Conservation (phyloP, 2,888 invertebrate genomes). For the Calameuta pallipes region DNA sequence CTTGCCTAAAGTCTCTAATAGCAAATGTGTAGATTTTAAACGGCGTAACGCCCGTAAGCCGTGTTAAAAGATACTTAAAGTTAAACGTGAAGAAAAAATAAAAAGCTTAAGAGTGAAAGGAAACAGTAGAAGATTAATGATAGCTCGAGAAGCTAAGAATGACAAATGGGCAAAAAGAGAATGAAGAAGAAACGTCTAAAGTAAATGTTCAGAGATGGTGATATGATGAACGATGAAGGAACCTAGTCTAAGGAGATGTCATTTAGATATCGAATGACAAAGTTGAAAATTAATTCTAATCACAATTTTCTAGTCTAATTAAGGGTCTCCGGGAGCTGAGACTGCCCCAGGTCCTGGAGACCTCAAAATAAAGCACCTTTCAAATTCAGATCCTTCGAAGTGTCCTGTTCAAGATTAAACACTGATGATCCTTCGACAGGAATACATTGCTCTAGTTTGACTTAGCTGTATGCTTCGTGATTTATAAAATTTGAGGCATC, state of each 20-base stretch:
- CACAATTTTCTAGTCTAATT: neutral
- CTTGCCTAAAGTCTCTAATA: neutral
- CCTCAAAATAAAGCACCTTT: slow-evolving; percentile 13
- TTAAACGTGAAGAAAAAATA: neutral
- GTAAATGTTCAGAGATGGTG: neutral
- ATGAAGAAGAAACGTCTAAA: neutral
- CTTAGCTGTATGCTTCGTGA: neutral
- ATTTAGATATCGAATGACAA: neutral
- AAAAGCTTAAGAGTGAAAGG: neutral
- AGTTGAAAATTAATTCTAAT: neutral
- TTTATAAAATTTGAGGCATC: neutral
- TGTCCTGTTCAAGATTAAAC: neutral
- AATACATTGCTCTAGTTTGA: neutral
- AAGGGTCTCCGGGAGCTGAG: slow-evolving; percentile 39
- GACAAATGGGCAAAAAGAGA: neutral
- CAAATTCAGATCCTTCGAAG: neutral
- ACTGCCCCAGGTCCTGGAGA: slow-evolving; percentile 55
- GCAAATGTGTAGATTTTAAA: neutral
- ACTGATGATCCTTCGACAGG: neutral
- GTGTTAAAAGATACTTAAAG: neutral
- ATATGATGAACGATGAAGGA: neutral
- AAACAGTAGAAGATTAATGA: neutral
- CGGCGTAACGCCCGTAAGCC: neutral
- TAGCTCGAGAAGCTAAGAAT: neutral
- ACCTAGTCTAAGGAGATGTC: neutral